A percentile compares a stretch with the other conserved stretches of the same genome.
These are phyloP conservation scores for Conger conger DNA, from an alignment of 2,113 vertebrate species.

Conservation along the genomic window DNA sequence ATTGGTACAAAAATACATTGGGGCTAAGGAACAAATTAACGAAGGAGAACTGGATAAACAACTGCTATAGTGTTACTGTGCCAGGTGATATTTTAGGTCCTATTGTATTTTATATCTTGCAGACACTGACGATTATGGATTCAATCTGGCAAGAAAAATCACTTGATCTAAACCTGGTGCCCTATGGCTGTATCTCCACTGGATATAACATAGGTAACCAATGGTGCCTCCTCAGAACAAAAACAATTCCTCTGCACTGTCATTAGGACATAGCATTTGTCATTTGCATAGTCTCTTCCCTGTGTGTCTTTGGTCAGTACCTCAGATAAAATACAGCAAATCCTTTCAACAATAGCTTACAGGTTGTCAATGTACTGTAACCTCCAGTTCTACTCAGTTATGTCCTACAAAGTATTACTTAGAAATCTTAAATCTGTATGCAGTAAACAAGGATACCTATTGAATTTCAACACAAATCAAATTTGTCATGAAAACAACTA, in stretches of 20 bases:
- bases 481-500: no score
- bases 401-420: neutral
- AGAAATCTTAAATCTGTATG: neutral
- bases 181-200: conserved; percentile 77
- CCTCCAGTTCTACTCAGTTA: no score
- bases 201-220: conserved; percentile 71
- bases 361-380: neutral
- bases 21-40: no score
- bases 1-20: no score
- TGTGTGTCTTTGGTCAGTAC: neutral
- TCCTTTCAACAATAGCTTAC: neutral
- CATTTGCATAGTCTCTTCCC: neutral
- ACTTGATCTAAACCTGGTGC: conserved; percentile 71
- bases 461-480: neutral
- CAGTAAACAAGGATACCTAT: neutral
- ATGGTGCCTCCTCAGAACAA: neutral
- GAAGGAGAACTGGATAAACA: no score
- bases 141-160: conserved; percentile 76
- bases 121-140: conserved; percentile 75
- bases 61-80: no score
- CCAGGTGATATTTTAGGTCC: no score
- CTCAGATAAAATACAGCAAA: neutral
- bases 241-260: neutral
- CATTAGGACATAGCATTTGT: neutral
- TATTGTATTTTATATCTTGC: conserved; percentile 7